A percentile compares a stretch with the other conserved stretches of the same genome.
Evolutionary conservation across 2,888 invertebrate species (phyloP).

Genomic region (Microchrysa polita): DNA sequence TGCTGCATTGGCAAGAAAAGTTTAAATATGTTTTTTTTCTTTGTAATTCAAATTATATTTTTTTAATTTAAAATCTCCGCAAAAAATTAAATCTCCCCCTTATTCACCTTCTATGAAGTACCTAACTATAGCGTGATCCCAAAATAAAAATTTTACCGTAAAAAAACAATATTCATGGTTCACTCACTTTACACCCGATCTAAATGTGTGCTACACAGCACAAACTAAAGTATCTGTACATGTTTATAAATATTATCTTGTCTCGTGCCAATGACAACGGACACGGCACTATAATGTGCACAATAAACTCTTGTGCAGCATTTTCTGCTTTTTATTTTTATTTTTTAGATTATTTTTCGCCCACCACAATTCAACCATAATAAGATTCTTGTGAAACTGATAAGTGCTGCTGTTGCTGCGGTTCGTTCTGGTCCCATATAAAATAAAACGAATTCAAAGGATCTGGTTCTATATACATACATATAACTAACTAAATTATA

Average conservation of each 20-base stretch:
- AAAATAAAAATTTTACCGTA: conserved; percentile 8
- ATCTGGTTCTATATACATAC: no score
- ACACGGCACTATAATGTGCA: conserved; percentile 27
- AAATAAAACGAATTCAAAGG: background rate
- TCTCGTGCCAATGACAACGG: conserved; percentile 49
- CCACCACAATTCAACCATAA: conserved; percentile 29
- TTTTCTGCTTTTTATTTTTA: no score
- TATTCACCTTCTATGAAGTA: background rate
- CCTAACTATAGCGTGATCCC: conserved; percentile 4
- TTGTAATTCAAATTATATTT: no score
- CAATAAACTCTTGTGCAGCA: no score
- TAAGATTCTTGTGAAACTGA: conserved; percentile 34
- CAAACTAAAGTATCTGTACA: background rate
- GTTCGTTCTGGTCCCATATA: no score
- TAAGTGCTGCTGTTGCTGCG: conserved; percentile 5
- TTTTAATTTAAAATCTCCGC: background rate
- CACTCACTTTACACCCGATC: background rate
- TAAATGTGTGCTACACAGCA: background rate
- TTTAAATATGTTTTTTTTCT: no score
- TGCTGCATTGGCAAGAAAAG: no score
- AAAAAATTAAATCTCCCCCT: conserved; percentile 5
- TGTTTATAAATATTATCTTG: conserved; percentile 23
- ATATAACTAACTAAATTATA: no score
- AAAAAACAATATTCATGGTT: background rate
- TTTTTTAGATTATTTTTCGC: conserved; percentile 23